Conservation (phyloP, 2,113 vertebrate genomes). For the Sigmodon hispidus region DNA sequence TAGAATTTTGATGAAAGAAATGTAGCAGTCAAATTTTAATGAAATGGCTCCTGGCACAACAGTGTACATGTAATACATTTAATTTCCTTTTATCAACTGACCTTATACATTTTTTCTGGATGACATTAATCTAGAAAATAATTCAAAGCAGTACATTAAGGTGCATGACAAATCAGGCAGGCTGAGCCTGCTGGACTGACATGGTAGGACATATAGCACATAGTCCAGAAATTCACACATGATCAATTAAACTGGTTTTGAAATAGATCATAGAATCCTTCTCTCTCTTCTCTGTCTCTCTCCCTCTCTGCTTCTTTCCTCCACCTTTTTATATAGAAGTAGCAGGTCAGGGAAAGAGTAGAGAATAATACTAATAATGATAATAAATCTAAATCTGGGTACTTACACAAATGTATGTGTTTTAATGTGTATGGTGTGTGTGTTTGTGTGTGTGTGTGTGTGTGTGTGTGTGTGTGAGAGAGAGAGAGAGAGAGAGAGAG, state of each 20-base stretch:
- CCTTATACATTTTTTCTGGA: accelerated
- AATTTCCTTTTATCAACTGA: not conserved
- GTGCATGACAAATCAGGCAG: not conserved
- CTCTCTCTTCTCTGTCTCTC: not conserved
- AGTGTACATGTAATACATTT: not conserved
- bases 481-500: too few species aligned
- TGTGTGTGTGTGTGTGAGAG: too few species aligned
- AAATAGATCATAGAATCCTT: not conserved
- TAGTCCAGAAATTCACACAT: not conserved
- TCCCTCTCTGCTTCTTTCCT: not conserved
- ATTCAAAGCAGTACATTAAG: not conserved
- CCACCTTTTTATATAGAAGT: not conserved
- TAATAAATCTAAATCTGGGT: not conserved
- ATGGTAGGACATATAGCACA: not conserved
- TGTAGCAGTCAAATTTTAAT: too few species aligned
- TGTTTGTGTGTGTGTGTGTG: not conserved
- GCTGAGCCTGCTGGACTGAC: not conserved
- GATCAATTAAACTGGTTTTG: not conserved
- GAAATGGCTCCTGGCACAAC: not conserved
- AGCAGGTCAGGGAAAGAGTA: not conserved
- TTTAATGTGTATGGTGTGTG: not conserved
- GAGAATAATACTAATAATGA: not conserved
- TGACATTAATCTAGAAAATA: not conserved
- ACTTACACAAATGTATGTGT: not conserved
- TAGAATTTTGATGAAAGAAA: not conserved